Conservation (phyloP, 2,888 invertebrate species). For the Lymantria dispar region DNA sequence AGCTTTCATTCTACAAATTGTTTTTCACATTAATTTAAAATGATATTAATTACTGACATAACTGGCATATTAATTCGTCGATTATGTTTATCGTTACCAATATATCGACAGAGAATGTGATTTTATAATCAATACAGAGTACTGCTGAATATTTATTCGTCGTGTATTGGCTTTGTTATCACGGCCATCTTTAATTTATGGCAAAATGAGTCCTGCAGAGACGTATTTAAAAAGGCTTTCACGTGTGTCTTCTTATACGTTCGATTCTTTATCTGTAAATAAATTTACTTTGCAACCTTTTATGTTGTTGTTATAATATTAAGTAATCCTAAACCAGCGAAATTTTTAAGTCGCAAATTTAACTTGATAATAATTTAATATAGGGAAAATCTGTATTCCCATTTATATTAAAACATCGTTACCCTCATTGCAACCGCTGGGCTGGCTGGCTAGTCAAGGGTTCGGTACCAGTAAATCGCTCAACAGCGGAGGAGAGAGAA, state of each 20-base stretch:
- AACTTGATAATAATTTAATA: too few species aligned
- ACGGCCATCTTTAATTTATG: conserved; percentile 22
- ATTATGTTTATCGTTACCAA: conserved; percentile 17
- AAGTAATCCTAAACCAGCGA: too few species aligned
- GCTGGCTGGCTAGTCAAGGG: too few species aligned
- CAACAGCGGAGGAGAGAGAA: too few species aligned
- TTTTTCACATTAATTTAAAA: not conserved
- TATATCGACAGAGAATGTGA: conserved; percentile 24
- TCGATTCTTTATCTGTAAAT: not conserved
- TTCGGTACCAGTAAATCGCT: too few species aligned
- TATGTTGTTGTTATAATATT: too few species aligned
- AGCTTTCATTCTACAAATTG: too few species aligned
- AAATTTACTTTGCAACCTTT: too few species aligned
- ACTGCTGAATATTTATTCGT: conserved; percentile 25
- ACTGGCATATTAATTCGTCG: conserved; percentile 28
- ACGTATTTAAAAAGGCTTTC: not conserved
- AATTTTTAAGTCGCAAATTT: too few species aligned
- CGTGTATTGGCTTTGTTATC: conserved; percentile 13
- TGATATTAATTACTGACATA: conserved; percentile 18
- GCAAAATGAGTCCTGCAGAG: conserved; percentile 4
- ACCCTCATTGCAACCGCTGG: too few species aligned
- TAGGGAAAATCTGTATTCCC: too few species aligned
- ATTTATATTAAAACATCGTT: too few species aligned
- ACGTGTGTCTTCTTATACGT: not conserved
- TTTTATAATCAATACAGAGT: conserved; percentile 27